These are phyloP conservation scores for Merodon equestris DNA, from an alignment of 2,888 invertebrate species.

Conservation along the genomic window DNA sequence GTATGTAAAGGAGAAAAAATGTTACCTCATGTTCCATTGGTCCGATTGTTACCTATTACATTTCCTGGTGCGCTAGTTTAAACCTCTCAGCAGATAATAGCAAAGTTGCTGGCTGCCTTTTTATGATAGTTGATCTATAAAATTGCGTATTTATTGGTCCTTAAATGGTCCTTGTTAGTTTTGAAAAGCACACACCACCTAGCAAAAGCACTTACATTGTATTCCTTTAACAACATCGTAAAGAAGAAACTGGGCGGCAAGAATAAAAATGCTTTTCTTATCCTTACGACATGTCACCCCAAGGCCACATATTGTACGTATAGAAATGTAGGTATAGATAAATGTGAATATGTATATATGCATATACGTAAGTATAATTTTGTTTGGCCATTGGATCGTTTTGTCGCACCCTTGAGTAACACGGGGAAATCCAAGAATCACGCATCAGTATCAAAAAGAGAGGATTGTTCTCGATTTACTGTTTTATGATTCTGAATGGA, in stretches of 20 bases:
- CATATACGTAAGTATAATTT: constrained; percentile 30
- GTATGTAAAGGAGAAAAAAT: no score
- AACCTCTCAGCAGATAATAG: constrained; percentile 39
- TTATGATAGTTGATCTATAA: constrained; percentile 70
- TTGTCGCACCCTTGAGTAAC: constrained; percentile 59
- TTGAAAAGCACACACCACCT: constrained; percentile 56
- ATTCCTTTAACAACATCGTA: constrained; percentile 64
- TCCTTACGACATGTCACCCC: constrained; percentile 66
- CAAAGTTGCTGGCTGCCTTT: constrained; percentile 44
- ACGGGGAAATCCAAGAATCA: constrained; percentile 41
- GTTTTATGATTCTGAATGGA: constrained; percentile 59
- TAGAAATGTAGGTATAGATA: no score
- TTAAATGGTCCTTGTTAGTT: constrained; percentile 70
- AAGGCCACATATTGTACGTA: constrained; percentile 42
- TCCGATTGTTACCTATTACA: constrained; percentile 33
- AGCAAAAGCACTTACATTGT: constrained; percentile 59
- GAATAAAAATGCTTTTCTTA: constrained; percentile 67
- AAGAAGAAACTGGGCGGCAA: constrained; percentile 61
- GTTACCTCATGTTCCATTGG: no score
- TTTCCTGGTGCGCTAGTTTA: constrained; percentile 48
- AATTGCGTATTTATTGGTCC: constrained; percentile 72
- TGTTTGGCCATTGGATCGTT: constrained; percentile 62
- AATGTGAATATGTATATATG: no score
- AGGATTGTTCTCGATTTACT: constrained; percentile 58
- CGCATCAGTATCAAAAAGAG: constrained; percentile 28